Evolutionary conservation across 2,113 vertebrate genomes (phyloP), one percentile per base, ranked within the genome.

Genomic region (Dascyllus trimaculatus): DNA sequence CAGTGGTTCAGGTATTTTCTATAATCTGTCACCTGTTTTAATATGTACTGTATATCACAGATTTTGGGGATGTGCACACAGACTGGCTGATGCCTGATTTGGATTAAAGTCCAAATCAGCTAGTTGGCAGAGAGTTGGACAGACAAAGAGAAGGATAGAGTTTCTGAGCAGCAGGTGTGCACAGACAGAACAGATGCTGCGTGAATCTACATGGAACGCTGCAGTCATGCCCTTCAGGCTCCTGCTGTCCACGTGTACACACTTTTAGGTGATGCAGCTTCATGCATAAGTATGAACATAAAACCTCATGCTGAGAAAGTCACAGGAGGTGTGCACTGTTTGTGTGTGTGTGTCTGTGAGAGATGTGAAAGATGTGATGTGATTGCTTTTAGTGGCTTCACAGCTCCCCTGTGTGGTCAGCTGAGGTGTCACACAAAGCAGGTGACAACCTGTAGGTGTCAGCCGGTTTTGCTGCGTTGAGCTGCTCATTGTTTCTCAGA

Each of bases 351-450:
- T 19, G 57, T 32, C 18, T 29, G 52, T 25, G n/a, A 24, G 46
- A 26, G 10, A 29, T 32, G 21, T 32, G 49, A 35, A 35, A 26
- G 25, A 19, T 18, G 18, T 15, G 15, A 48, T 3, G 46, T 8
- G 13, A 14, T 13, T 21, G 64, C 52, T 15, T 82, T 89, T 4
- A 57, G 70, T 85, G 79, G 87, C 82, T 80, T 71, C 80, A 93
- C 89, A 95, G 93, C 90, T 3, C 92, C 93, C 80, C 88, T 63
- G 38, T 85, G 91, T 91, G 94, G 90, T 79, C 40, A 54, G 24
- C 14, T n/a, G 11, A 45, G 58, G 84, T 63, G 62, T 78, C 61
- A 73, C 89, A 86, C 40, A 51, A 40, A 56, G 18, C 29, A 68
- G 17, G 46, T 1, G 11, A 21, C 52, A 49, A 81, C 43, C 24